Base-by-base conservation (phyloP, 2,797 vertebrate genomes). In the Lerista edwardsae region DNA sequence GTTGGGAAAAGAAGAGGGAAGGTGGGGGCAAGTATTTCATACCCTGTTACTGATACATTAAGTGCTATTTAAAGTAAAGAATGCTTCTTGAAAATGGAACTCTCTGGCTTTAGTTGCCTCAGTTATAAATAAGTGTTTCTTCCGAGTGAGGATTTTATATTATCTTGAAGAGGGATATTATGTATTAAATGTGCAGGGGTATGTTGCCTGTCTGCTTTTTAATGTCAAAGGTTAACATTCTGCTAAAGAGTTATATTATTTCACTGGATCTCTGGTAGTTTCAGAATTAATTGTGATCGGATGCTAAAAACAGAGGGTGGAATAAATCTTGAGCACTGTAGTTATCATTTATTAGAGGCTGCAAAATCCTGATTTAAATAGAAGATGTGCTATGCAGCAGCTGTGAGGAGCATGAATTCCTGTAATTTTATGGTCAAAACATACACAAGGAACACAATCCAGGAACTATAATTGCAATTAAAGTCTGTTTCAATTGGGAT, bases 11-110 rank as follows among this genome's bases (percentile, higher is more conserved):
- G 55, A 36, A 68, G 27, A 34, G 11, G 86, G 86, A 91, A 89
- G 68, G 82, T 61, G 27, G 27, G 4, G 79, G 72, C 82, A 72
- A 84, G 65, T 83, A 88, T 59, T 90, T 86, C 83, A 87, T 65
- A 29, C 67, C 55, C 83, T 77, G n/a, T 75, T 84, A 75, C 81
- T 86, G 64, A 85, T 83, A 64, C 80, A 72, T 89, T 91, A 86
- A 83, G 83, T 83, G 59, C 86, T 93, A 91, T 94, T 92, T 93
- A 91, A 93, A 94, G 93, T 87, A 82, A 80, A 75, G 87, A 87
- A 89, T 87, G 67, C 17, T 65, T 72, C 73, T 81, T 84, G 91
- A 89, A 86, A 90, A 89, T 77, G 86, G 81, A 95, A 92, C 55
- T 51, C 90, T 90, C 81, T 91, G 92, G 88, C 88, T 88, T 82